These are phyloP conservation scores for Megaleporinus macrocephalus DNA, from an alignment of 2,113 vertebrate species.

Conservation along the genomic window DNA sequence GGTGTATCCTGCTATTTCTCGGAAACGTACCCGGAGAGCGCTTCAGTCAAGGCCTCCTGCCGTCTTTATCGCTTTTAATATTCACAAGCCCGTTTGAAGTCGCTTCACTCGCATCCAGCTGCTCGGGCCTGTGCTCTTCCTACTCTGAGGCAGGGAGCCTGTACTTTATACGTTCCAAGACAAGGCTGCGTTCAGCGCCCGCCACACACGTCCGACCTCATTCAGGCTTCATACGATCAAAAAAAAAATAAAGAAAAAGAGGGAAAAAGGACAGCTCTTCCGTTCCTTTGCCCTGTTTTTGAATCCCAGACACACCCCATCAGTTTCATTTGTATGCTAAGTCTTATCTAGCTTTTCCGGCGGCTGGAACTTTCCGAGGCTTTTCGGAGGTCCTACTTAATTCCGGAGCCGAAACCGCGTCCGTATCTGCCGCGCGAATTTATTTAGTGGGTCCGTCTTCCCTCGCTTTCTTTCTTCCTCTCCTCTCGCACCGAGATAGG, in stretches of 20 bases:
- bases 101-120: constrained; percentile 25
- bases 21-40: constrained; percentile 32
- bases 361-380: constrained; percentile 61
- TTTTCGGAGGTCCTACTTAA: constrained; percentile 51
- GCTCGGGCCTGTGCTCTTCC: constrained; percentile 7
- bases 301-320: constrained; percentile 58
- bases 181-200: neutral
- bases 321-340: constrained; percentile 71
- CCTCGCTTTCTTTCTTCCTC: constrained; percentile 35
- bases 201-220: neutral
- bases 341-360: constrained; percentile 62
- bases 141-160: constrained; percentile 24
- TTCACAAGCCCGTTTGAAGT: constrained; percentile 46
- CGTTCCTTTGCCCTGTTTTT: constrained; percentile 22
- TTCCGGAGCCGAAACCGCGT: constrained; percentile 52
- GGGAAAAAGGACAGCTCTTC: constrained; percentile 6
- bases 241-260: too few species aligned
- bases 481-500: constrained; percentile 37
- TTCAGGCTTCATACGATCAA: constrained; percentile 35
- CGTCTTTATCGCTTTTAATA: constrained; percentile 47
- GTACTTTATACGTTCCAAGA: neutral
- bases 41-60: constrained; percentile 40
- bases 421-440: constrained; percentile 57
- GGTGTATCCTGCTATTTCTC: constrained; percentile 31
- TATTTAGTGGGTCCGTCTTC: constrained; percentile 21